Conservation (phyloP, 2,888 invertebrate genomes). For the Drosophila subquinaria region DNA sequence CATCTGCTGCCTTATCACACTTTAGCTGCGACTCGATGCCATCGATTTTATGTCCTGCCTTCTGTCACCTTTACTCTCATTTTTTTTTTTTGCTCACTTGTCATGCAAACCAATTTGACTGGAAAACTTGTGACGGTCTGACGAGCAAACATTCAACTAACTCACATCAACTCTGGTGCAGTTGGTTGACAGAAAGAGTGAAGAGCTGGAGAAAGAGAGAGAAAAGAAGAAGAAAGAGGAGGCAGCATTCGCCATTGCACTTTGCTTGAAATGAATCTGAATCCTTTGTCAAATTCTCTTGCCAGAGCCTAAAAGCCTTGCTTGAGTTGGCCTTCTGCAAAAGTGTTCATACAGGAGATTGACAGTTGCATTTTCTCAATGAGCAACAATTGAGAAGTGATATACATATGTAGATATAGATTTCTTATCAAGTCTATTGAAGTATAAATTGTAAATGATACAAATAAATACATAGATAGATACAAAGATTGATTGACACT, state of each 20-base stretch:
- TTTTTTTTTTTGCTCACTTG: constrained; percentile 18
- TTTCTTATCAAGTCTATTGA: background rate
- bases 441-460: no score
- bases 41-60: constrained; percentile 67
- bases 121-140: constrained; percentile 51
- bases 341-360: background rate
- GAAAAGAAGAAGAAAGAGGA: background rate
- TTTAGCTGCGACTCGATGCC: constrained; percentile 23
- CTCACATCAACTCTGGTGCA: constrained; percentile 21
- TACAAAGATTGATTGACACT: no score
- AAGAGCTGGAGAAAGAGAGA: background rate
- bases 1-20: constrained; percentile 40
- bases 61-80: constrained; percentile 5
- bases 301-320: constrained; percentile 1
- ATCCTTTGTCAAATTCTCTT: constrained; percentile 15
- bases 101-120: constrained; percentile 46
- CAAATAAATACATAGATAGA: no score
- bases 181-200: constrained; percentile 4
- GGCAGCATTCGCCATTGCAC: constrained; percentile 19
- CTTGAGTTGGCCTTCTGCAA: background rate
- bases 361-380: background rate
- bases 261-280: constrained; percentile 11
- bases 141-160: constrained; percentile 56
- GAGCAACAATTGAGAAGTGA: background rate
- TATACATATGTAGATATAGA: background rate